phyloP scores from a whole-genome alignment of 2,797 vertebrate genomes.

The Moxostoma hubbsi region DNA sequence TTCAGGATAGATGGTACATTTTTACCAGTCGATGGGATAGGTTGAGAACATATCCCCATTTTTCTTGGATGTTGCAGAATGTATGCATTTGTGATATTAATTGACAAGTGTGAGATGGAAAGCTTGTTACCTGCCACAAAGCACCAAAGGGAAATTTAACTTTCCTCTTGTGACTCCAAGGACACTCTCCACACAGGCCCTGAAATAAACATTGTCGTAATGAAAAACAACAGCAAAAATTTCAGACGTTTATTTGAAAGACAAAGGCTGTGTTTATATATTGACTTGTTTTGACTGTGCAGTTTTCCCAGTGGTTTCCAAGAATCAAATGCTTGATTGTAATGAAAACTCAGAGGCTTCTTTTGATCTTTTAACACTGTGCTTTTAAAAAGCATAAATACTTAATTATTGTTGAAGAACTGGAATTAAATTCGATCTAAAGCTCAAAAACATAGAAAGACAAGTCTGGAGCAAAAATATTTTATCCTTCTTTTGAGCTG shows the following conservation, averaged over 20 bases:
- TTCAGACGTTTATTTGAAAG: constrained; percentile 7
- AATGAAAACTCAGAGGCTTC: background rate
- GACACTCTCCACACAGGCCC: constrained; percentile 19
- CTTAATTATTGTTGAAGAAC: constrained; percentile 34
- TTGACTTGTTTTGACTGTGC: background rate
- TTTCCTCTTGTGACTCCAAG: constrained; percentile 22
- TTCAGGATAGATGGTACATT: constrained; percentile 8
- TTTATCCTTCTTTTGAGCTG: constrained; percentile 32
- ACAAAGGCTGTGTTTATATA: constrained; percentile 13
- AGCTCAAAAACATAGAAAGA: constrained; percentile 22
- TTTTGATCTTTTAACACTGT: constrained; percentile 23
- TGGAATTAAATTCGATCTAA: constrained; percentile 35
- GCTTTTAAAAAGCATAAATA: constrained; percentile 26
- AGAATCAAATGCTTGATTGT: constrained; percentile 32
- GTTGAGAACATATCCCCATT: constrained; percentile 24
- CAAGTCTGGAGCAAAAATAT: background rate
- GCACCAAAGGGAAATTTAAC: constrained; percentile 28
- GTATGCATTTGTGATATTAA: constrained; percentile 19
- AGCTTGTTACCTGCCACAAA: constrained; percentile 32
- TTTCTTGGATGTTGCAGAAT: constrained; percentile 12
- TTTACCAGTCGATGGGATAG: constrained; percentile 3
- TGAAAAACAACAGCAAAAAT: constrained; percentile 20
- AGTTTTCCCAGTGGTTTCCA: constrained; percentile 10
- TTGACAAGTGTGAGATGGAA: constrained; percentile 36
- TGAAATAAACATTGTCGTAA: constrained; percentile 24